phyloP scores from a whole-genome alignment of 2,888 invertebrate species.

The Drosophila atroscutellata region DNA sequence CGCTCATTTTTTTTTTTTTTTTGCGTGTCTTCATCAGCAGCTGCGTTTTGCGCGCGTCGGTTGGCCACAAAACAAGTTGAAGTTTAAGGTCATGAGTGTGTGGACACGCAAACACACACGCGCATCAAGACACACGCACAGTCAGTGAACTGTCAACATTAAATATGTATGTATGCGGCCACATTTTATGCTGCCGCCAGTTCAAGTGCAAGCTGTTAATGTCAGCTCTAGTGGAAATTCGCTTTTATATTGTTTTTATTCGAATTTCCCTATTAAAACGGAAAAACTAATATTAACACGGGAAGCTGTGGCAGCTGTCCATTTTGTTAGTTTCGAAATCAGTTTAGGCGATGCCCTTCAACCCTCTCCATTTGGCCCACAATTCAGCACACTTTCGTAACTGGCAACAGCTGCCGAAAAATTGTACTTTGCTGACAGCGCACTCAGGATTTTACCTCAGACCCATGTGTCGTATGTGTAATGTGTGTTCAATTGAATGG shows the following conservation, averaged over 20 bases:
- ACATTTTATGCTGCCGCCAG: constrained; percentile 59
- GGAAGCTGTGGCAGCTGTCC: constrained; percentile 47
- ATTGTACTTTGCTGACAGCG: constrained; percentile 56
- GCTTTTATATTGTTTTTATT: constrained; percentile 11
- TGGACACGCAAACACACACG: constrained; percentile 28
- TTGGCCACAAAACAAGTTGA: constrained; percentile 62
- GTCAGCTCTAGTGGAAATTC: constrained; percentile 38
- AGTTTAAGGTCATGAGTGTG: constrained; percentile 78
- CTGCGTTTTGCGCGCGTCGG: constrained; percentile 50
- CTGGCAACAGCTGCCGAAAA: constrained; percentile 54
- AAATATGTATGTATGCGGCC: constrained; percentile 58
- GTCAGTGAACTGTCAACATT: constrained; percentile 65
- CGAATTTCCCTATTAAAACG: constrained; percentile 15
- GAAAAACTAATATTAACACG: constrained; percentile 3
- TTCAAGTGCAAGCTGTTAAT: constrained; percentile 64
- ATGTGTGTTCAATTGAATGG: constrained; percentile 65
- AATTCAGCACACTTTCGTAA: not conserved
- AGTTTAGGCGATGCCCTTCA: constrained; percentile 33
- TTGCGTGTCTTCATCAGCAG: constrained; percentile 63
- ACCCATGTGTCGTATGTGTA: constrained; percentile 63
- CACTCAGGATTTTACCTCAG: constrained; percentile 49
- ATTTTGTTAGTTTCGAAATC: constrained; percentile 49
- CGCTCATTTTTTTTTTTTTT: constrained; percentile 47
- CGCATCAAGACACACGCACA: constrained; percentile 26
- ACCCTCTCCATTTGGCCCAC: too few relatives aligned